phyloP scores from a whole-genome alignment of 2,888 invertebrate genomes.

The Campoplex nolae region DNA sequence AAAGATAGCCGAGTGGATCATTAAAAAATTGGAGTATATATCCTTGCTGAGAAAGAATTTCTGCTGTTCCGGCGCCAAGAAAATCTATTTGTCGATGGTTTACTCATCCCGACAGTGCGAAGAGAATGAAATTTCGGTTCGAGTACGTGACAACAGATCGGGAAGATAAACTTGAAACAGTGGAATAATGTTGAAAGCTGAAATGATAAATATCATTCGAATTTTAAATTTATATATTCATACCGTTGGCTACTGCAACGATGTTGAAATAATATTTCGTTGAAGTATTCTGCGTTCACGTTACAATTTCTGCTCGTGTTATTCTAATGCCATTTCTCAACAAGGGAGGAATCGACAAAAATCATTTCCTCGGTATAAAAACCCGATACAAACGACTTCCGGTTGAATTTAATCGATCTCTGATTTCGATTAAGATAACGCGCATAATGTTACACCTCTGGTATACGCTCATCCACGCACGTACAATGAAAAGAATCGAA shows the following conservation, averaged over 20 bases:
- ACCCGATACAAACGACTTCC: conserved; percentile 45
- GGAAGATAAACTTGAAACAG: background rate
- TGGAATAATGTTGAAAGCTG: background rate
- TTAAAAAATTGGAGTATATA: conserved; percentile 43
- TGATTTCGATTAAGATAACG: conserved; percentile 48
- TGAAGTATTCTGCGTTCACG: background rate
- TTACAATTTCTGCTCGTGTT: background rate
- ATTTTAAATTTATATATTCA: background rate
- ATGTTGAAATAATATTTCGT: background rate
- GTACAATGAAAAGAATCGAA: background rate
- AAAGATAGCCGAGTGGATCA: conserved; percentile 19
- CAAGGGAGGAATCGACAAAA: background rate
- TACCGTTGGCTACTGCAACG: background rate
- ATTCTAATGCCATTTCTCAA: background rate
- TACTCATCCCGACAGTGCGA: background rate
- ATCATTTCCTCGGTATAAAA: conserved; percentile 17
- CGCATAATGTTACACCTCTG: conserved; percentile 52
- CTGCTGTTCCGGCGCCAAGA: conserved; percentile 46
- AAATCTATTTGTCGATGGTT: conserved; percentile 50
- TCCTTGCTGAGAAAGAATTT: conserved; percentile 42
- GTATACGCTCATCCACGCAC: conserved; percentile 47
- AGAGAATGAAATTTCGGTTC: background rate
- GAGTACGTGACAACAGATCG: background rate
- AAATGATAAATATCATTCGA: background rate
- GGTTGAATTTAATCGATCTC: conserved; percentile 47